Percentiles rank a stretch among this genome's conserved stretches.
Evolutionary conservation across 2,797 vertebrate genomes (phyloP).

Genomic region (Leptoclinus maculatus): DNA sequence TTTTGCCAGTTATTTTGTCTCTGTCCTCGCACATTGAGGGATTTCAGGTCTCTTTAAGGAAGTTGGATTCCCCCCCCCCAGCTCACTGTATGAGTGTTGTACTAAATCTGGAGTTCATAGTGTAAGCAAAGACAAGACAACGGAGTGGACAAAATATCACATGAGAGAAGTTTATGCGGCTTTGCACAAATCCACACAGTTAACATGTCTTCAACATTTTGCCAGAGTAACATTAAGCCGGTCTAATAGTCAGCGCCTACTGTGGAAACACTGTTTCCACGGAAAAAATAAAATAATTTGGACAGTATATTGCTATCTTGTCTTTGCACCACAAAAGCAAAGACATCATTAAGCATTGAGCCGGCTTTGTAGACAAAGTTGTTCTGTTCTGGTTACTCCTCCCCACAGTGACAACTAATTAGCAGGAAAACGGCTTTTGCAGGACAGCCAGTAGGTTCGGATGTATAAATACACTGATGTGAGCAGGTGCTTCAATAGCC

Average conservation of each 20-base stretch:
- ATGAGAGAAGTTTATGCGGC: not conserved
- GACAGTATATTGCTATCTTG: not conserved
- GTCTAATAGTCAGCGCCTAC: not conserved
- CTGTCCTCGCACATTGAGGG: constrained; percentile 7
- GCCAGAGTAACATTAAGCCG: not conserved
- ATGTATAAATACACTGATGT: constrained; percentile 14
- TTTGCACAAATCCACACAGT: not conserved
- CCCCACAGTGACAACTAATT: constrained; percentile 51
- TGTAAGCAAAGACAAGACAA: not conserved
- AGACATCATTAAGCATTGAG: constrained; percentile 21
- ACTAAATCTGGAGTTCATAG: not conserved
- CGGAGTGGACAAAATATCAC: not conserved
- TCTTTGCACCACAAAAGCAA: constrained; percentile 35
- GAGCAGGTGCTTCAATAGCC: constrained; percentile 30
- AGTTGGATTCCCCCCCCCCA: not conserved
- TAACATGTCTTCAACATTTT: not conserved
- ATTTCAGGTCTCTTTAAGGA: constrained; percentile 17
- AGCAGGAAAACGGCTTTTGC: constrained; percentile 29
- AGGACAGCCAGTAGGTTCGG: constrained; percentile 9
- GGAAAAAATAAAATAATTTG: not conserved
- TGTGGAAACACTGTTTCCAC: not conserved
- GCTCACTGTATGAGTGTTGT: constrained; percentile 2
- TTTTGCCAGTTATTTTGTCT: constrained; percentile 35
- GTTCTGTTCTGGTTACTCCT: constrained; percentile 33
- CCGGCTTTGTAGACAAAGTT: constrained; percentile 15